phyloP scores from a whole-genome alignment of 2,888 invertebrate genomes.

The Elgonia sp. region DNA sequence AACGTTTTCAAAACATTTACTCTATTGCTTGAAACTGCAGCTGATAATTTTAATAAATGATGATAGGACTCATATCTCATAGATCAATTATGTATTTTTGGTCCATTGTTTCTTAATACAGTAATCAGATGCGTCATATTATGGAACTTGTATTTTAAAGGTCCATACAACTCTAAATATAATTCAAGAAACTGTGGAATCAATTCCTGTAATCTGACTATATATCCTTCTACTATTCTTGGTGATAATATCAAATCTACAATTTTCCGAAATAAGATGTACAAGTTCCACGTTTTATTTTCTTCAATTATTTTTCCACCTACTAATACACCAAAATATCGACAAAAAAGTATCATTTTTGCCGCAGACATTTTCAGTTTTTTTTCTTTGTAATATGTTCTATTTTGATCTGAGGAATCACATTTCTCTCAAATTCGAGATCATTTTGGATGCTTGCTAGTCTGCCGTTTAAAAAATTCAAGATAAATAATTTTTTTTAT shows the following conservation, averaged over 20 bases:
- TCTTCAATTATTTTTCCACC: conserved; percentile 46
- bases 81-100: conserved; percentile 34
- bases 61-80: conserved; percentile 65
- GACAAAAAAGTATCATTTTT: conserved; percentile 53
- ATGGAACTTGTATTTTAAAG: conserved; percentile 59
- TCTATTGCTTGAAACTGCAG: conserved; percentile 51
- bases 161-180: conserved; percentile 33
- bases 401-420: conserved; percentile 54
- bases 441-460: conserved; percentile 20
- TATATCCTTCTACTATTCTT: conserved; percentile 60
- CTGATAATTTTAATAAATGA: conserved; percentile 47
- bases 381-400: conserved; percentile 38
- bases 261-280: conserved; percentile 64
- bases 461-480: conserved; percentile 51
- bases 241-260: conserved; percentile 49
- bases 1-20: conserved; percentile 64
- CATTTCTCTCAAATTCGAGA: conserved; percentile 30
- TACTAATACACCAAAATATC: conserved; percentile 60
- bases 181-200: conserved; percentile 51
- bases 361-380: conserved; percentile 61
- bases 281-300: conserved; percentile 61
- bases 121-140: conserved; percentile 37
- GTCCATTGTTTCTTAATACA: conserved; percentile 56
- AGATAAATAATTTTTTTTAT: conserved; percentile 18
- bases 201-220: conserved; percentile 28